These are phyloP conservation scores for Eueremaeus valkanovi DNA, from an alignment of 2,888 invertebrate species.

Conservation along the genomic window DNA sequence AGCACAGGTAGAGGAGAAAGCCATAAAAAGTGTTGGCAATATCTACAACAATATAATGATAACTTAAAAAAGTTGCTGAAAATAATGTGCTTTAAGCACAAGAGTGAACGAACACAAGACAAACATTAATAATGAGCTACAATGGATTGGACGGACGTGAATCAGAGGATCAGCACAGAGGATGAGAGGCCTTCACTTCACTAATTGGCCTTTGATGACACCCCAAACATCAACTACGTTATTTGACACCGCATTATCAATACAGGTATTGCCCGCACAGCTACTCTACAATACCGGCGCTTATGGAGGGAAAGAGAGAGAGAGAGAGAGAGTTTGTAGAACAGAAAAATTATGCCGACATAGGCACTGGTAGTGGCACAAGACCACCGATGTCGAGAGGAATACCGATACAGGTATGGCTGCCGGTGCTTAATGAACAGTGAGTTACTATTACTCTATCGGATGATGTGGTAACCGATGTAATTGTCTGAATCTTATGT, in stretches of 20 bases:
- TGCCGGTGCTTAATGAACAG: background rate
- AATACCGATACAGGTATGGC: constrained; percentile 30
- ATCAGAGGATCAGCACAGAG: background rate
- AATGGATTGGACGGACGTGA: background rate
- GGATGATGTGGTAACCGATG: constrained; percentile 1
- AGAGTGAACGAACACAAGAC: constrained; percentile 6
- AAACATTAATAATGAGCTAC: constrained; percentile 19
- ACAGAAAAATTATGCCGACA: background rate
- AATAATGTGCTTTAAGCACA: constrained; percentile 12
- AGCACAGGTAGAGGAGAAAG: too few relatives aligned
- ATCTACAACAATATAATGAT: constrained; percentile 20
- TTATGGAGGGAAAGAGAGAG: background rate
- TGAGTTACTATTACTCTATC: background rate
- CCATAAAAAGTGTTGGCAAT: constrained; percentile 6
- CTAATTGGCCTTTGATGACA: constrained; percentile 34
- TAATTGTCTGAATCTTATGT: constrained; percentile 2
- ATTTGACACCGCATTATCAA: constrained; percentile 17
- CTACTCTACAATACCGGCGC: background rate
- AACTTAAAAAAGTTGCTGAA: constrained; percentile 29
- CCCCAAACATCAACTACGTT: constrained; percentile 27
- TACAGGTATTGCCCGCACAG: background rate
- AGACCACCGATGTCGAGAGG: constrained; percentile 24
- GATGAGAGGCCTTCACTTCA: constrained; percentile 21
- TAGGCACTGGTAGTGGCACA: background rate
- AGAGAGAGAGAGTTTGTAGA: background rate